phyloP scores from a whole-genome alignment of 1,140 invertebrate genomes.

The Conus ventricosus region DNA sequence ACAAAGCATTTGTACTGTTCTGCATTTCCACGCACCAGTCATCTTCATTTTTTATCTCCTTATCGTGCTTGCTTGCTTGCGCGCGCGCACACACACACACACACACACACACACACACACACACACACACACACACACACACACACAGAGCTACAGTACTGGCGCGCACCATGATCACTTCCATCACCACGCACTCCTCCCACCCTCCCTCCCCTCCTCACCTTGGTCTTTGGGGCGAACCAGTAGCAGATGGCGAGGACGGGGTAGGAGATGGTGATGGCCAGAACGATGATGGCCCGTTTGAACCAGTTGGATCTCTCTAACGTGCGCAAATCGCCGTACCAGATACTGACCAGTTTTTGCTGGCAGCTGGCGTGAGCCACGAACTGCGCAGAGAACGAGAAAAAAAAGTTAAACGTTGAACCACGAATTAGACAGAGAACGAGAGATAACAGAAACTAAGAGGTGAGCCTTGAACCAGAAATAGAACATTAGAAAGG shows the following conservation, averaged over 20 bases:
- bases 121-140: conserved; percentile 9
- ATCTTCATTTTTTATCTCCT: too few relatives aligned
- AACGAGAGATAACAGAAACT: too few relatives aligned
- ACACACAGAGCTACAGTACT: background rate
- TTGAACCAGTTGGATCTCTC: conserved; percentile 65
- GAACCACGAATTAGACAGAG: too few relatives aligned
- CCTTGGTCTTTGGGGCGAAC: conserved; percentile 63
- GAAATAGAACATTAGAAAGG: too few relatives aligned
- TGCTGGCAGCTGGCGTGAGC: conserved; percentile 74
- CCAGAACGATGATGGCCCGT: conserved; percentile 54
- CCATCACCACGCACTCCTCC: background rate
- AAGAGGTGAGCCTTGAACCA: too few relatives aligned
- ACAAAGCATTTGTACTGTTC: too few relatives aligned
- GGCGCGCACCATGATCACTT: background rate
- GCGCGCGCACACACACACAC: background rate
- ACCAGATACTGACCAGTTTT: conserved; percentile 76
- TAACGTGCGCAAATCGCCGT: conserved; percentile 57
- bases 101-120: background rate
- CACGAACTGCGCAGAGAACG: conserved; percentile 69
- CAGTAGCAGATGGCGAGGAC: conserved; percentile 64
- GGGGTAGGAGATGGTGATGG: conserved; percentile 65
- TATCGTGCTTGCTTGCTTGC: too few relatives aligned
- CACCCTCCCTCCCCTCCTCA: conserved; percentile 26
- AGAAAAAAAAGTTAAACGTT: too few relatives aligned
- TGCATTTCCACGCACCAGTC: too few relatives aligned